phyloP scores from a whole-genome alignment of 2,113 vertebrate species.

The Trogon surrucura region DNA sequence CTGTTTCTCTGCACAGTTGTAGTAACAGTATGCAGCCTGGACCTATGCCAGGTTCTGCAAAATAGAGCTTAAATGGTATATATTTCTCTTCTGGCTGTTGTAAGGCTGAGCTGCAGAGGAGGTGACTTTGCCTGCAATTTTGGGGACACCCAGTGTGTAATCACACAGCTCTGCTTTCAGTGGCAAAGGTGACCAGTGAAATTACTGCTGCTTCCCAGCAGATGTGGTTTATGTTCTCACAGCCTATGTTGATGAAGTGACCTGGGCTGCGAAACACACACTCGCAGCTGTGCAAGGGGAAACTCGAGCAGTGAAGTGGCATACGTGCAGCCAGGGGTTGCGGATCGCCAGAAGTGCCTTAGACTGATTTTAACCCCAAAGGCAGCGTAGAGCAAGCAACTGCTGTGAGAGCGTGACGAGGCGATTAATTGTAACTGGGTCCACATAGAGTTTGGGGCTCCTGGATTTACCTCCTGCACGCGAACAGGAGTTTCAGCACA shows the following conservation, averaged over 20 bases:
- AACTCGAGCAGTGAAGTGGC: not conserved
- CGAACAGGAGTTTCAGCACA: not conserved
- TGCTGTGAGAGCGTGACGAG: accelerated
- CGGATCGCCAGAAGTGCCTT: not conserved
- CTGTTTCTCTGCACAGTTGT: not conserved
- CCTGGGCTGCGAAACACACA: not conserved
- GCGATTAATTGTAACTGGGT: accelerated
- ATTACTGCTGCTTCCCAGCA: not conserved
- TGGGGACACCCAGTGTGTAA: not conserved
- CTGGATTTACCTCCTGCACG: not conserved
- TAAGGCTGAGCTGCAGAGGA: not conserved
- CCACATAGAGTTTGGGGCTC: not conserved
- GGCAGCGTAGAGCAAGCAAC: not conserved
- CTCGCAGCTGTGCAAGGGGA: not conserved
- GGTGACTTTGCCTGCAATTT: not conserved
- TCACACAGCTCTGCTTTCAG: not conserved
- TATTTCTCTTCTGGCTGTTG: not conserved
- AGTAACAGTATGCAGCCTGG: conserved; percentile 4
- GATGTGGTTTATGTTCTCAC: not conserved
- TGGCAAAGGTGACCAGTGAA: not conserved
- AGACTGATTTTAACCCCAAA: not conserved
- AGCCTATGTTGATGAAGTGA: accelerated
- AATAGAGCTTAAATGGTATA: not conserved
- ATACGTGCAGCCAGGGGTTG: not conserved
- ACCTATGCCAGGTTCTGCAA: not conserved